phyloP scores from a whole-genome alignment of 2,888 invertebrate species.

The Rugalucina vietnamica region DNA sequence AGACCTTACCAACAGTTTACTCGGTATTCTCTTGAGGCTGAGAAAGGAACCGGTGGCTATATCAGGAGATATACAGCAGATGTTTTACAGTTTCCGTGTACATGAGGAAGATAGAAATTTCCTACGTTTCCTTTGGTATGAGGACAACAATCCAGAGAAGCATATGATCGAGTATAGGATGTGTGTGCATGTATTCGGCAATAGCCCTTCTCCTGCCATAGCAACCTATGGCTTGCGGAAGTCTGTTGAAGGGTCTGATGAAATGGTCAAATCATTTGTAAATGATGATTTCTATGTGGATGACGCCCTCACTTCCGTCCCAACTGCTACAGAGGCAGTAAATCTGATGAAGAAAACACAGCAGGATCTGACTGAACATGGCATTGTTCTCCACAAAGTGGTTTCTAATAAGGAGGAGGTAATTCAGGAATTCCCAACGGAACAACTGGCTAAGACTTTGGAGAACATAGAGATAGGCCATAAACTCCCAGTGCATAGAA shows the following conservation, averaged over 20 bases:
- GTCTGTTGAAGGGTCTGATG: slow-evolving; percentile 22
- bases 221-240: slow-evolving; percentile 52
- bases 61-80: slow-evolving; percentile 51
- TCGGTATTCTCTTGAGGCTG: slow-evolving; percentile 51
- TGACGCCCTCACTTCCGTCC: slow-evolving; percentile 53
- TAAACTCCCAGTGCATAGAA: slow-evolving; percentile 2
- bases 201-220: slow-evolving; percentile 52
- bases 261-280: slow-evolving; percentile 37
- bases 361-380: neutral
- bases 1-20: slow-evolving; percentile 49
- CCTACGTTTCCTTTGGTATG: slow-evolving; percentile 53
- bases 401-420: slow-evolving; percentile 33
- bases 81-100: slow-evolving; percentile 56
- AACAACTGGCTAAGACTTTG: slow-evolving; percentile 48
- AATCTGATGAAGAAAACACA: slow-evolving; percentile 53
- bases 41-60: slow-evolving; percentile 40
- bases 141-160: slow-evolving; percentile 38
- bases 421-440: slow-evolving; percentile 40
- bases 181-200: slow-evolving; percentile 51
- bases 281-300: slow-evolving; percentile 63
- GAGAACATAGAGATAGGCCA: slow-evolving; percentile 54
- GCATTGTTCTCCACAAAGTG: slow-evolving; percentile 2
- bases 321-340: slow-evolving; percentile 32
- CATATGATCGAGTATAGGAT: slow-evolving; percentile 49
- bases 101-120: slow-evolving; percentile 43